Percentiles rank a stretch among this genome's conserved stretches.
Evolutionary conservation across 2,797 vertebrate species (phyloP).

Genomic region (Chaetodon trifasciatus): DNA sequence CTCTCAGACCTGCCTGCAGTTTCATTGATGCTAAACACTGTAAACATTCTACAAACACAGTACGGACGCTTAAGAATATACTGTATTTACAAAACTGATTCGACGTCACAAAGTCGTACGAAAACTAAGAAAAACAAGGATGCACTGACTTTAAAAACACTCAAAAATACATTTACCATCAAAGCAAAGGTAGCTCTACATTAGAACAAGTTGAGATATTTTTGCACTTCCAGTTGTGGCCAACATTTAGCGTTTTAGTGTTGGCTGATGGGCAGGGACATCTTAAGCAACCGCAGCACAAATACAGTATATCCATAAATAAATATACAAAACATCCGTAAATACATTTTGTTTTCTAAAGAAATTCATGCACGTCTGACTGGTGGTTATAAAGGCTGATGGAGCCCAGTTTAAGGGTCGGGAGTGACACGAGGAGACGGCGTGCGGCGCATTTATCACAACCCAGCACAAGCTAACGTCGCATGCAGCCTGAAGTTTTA

Average conservation of each 20-base stretch:
- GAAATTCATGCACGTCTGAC: conserved; percentile 73
- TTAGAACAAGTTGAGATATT: conserved; percentile 61
- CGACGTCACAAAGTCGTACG: conserved; percentile 63
- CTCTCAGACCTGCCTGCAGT: conserved; percentile 70
- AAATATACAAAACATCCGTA: conserved; percentile 58
- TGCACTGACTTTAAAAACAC: conserved; percentile 51
- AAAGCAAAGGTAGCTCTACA: conserved; percentile 47
- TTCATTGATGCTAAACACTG: conserved; percentile 63
- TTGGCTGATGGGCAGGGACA: conserved; percentile 39
- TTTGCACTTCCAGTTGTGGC: conserved; percentile 83
- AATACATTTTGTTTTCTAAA: conserved; percentile 32
- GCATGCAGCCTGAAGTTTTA: conserved; percentile 30
- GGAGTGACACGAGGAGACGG: conserved; percentile 25
- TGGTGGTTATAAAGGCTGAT: conserved; percentile 42
- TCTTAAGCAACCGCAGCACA: conserved; percentile 71
- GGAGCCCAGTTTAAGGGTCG: not conserved
- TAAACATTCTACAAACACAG: conserved; percentile 68
- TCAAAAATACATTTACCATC: conserved; percentile 27
- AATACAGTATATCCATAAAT: conserved; percentile 63
- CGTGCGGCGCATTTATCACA: conserved; percentile 12
- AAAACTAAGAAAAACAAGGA: conserved; percentile 60
- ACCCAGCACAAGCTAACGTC: conserved; percentile 11
- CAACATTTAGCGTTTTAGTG: conserved; percentile 5
- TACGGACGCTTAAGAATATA: conserved; percentile 47
- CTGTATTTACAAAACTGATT: conserved; percentile 69